Percentiles rank a stretch among this genome's conserved stretches.
phyloP scores from a whole-genome alignment of 2,888 invertebrate genomes.

The Macrostomum cliftonense region DNA sequence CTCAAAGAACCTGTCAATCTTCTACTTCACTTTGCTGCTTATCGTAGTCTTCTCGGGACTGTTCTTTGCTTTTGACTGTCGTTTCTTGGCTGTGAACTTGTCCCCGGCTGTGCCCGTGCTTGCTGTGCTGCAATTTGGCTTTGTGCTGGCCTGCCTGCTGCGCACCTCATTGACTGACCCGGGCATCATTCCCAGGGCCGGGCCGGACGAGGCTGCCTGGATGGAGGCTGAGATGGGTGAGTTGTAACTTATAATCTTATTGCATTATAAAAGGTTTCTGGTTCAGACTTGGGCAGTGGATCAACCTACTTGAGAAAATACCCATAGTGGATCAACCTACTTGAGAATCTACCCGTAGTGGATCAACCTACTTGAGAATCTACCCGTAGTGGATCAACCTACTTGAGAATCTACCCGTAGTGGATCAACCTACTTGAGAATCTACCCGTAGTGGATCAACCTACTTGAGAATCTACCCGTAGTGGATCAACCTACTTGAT shows the following conservation, averaged over 20 bases:
- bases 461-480: no score
- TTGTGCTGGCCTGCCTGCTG: constrained; percentile 79
- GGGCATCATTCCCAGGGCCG: constrained; percentile 69
- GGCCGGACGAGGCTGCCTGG: constrained; percentile 67
- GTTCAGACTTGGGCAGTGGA: no score
- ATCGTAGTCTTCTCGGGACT: constrained; percentile 77
- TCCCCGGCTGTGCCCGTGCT: constrained; percentile 76
- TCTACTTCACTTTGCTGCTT: constrained; percentile 78
- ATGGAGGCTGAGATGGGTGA: constrained; percentile 71
- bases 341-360: no score
- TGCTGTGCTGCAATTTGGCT: constrained; percentile 66
- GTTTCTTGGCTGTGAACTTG: constrained; percentile 67
- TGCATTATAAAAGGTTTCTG: no score
- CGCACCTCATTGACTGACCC: constrained; percentile 80
- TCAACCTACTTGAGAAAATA: no score
- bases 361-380: no score
- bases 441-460: no score
- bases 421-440: no score
- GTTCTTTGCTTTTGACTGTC: constrained; percentile 91
- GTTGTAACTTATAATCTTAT: constrained; percentile 7
- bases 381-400: no score
- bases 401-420: no score
- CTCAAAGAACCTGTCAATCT: constrained; percentile 81
- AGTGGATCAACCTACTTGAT: no score
- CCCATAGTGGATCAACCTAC: no score